A percentile compares a stretch with the other conserved stretches of the same genome.
Evolutionary conservation across 1,140 invertebrate species (phyloP).

Genomic region (Penaeus indicus): DNA sequence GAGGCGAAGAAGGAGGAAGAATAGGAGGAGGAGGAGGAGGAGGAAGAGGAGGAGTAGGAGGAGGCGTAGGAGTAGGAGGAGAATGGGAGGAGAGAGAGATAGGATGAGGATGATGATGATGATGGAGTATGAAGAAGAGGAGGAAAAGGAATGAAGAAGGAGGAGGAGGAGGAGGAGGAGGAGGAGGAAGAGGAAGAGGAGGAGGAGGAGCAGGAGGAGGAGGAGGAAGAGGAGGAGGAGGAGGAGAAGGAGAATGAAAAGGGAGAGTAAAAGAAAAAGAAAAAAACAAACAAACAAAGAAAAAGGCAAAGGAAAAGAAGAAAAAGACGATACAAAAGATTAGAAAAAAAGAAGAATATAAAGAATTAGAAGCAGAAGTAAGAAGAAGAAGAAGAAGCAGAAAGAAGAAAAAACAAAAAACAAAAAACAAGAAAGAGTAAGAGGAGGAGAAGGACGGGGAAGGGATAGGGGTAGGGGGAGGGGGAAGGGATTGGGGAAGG

Average conservation of each 20-base stretch:
- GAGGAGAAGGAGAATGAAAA: no score
- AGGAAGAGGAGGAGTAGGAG: neutral
- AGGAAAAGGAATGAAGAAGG: neutral
- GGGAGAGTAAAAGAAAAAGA: no score
- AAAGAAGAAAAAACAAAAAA: neutral
- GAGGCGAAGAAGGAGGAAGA: neutral
- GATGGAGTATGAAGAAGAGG: neutral
- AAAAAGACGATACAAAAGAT: neutral
- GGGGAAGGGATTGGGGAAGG: neutral
- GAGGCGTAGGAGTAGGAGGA: slow-evolving; percentile 18
- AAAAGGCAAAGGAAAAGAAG: no score
- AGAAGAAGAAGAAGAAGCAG: neutral
- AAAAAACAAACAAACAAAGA: neutral
- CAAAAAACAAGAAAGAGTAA: neutral
- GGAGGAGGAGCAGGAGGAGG: neutral
- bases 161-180: neutral
- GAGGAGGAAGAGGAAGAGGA: neutral
- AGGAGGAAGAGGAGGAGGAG: no score
- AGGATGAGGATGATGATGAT: neutral
- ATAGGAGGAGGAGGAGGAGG: neutral
- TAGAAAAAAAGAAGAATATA: neutral
- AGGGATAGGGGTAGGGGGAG: neutral
- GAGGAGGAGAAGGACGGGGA: neutral
- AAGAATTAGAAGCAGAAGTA: neutral
- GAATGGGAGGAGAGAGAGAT: neutral